These are phyloP conservation scores for Sphinx pinastri DNA, from an alignment of 2,888 invertebrate species.

Conservation along the genomic window DNA sequence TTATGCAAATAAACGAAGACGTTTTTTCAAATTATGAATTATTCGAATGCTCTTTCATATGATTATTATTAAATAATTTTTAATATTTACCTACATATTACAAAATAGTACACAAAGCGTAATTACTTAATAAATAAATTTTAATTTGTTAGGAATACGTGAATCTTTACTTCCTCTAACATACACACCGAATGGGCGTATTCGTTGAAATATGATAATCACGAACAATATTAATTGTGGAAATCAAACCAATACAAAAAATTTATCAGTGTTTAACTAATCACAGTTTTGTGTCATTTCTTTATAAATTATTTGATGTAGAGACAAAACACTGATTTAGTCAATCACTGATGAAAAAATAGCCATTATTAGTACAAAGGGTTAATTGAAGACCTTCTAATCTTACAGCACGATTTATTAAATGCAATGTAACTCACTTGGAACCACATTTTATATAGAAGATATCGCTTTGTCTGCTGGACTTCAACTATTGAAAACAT, in stretches of 20 bases:
- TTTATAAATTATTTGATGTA: too few relatives aligned
- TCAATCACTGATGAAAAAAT: neutral
- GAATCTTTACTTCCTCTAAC: neutral
- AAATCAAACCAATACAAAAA: neutral
- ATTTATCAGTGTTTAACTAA: too few relatives aligned
- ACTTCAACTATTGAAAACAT: slow-evolving; percentile 53
- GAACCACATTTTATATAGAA: slow-evolving; percentile 57
- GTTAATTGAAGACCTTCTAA: neutral
- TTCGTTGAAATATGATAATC: neutral
- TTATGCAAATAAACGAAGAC: too few relatives aligned
- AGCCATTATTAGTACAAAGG: neutral
- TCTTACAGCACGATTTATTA: slow-evolving; percentile 1
- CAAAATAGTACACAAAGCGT: too few relatives aligned
- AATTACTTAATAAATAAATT: too few relatives aligned
- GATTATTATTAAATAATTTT: too few relatives aligned
- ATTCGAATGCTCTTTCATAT: too few relatives aligned
- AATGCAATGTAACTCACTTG: slow-evolving; percentile 51
- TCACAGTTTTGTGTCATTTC: too few relatives aligned
- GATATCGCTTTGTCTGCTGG: slow-evolving; percentile 54
- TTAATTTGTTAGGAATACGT: neutral
- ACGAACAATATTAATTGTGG: neutral
- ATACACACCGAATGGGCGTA: neutral
- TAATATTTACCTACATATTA: too few relatives aligned
- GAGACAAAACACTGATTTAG: neutral
- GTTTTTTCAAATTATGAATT: too few relatives aligned